Evolutionary conservation across 64 coral and sea anemone species (phyloP), one percentile per base, ranked within the genome.

Genomic region (Exaiptasia diaphana): DNA sequence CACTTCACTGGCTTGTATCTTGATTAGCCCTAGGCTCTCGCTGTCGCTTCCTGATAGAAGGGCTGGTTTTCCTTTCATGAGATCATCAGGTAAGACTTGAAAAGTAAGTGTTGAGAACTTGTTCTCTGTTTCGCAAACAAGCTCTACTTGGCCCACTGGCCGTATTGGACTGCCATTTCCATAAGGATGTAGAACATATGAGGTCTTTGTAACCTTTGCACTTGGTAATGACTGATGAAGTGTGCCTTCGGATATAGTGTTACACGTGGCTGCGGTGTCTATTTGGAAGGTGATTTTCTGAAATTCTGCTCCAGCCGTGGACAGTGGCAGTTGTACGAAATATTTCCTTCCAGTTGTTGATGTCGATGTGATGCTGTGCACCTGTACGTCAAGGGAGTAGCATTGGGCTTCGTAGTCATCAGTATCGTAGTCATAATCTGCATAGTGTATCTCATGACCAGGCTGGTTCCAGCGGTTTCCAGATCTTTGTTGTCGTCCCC

Each of bases 191-290:
- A 78, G 74, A 4, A 78, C 43, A 44, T 78, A 69, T 21, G 85
- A 71, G 55, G 76, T 77, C 30, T 78, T 45, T 8, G 30, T 68
- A 4, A 87, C 26, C 24, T 87, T 57, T 10, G 49, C 48, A 34
- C 67, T 63, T 71, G 74, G 74, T 38, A 86, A 41, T 11, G 53
- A 5, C 45, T 23, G 37, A 25, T 40, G 62, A 41, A 86, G 48
- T 30, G 74, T 68, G 38, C 79, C 67, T 24, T 78, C 20, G n/a
- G 63, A 68, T 13, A 79, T 34, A 4, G 46, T 78, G 36, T 78
- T 77, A 46, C 84, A 87, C 5, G 84, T 87, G 5, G 72, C 71
- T 20, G 72, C 58, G 3, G 40, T 86, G 31, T 86, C 38, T 13
- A 86, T 85, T 15, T 75, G 73, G 59, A 87, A 78, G 48, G 15